Conservation (phyloP, 2,797 vertebrate genomes). For the Eremophila alpestris region DNA sequence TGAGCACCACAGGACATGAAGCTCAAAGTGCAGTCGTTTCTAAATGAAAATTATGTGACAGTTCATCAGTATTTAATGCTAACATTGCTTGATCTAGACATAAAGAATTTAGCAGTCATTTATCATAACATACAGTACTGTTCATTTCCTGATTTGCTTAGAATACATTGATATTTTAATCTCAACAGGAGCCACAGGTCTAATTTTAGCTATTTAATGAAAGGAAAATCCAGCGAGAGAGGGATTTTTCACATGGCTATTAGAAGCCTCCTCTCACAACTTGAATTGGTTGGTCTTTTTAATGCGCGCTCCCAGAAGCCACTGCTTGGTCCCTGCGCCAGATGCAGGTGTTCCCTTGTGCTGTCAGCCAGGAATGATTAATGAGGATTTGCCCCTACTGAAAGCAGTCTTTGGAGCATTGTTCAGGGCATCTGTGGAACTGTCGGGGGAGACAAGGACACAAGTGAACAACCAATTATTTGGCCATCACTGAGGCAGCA, state of each 20-base stretch:
- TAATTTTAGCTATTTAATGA: slow-evolving; percentile 73
- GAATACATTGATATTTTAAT: slow-evolving; percentile 66
- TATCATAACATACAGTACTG: slow-evolving; percentile 67
- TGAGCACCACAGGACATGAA: slow-evolving; percentile 70
- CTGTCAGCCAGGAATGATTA: slow-evolving; percentile 87
- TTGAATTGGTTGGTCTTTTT: slow-evolving; percentile 66
- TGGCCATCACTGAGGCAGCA: slow-evolving; percentile 83
- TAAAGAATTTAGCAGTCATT: slow-evolving; percentile 80
- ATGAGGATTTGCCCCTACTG: slow-evolving; percentile 86
- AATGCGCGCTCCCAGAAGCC: slow-evolving; percentile 69
- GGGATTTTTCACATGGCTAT: slow-evolving; percentile 67
- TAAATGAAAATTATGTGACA: slow-evolving; percentile 81
- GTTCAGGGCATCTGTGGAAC: slow-evolving; percentile 86
- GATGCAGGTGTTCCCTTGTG: slow-evolving; percentile 85
- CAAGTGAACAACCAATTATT: slow-evolving; percentile 89
- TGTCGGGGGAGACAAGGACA: slow-evolving; percentile 87
- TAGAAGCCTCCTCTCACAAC: slow-evolving; percentile 66
- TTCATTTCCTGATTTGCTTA: slow-evolving; percentile 68
- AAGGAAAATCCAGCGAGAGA: slow-evolving; percentile 45
- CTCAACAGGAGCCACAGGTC: slow-evolving; percentile 61
- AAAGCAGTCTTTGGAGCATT: slow-evolving; percentile 85
- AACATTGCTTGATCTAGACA: slow-evolving; percentile 73
- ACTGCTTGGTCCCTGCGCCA: slow-evolving; percentile 74
- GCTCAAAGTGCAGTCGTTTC: slow-evolving; percentile 72
- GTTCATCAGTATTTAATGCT: slow-evolving; percentile 81